Conservation (phyloP, 2,888 invertebrate species). For the Malacosoma neustria region DNA sequence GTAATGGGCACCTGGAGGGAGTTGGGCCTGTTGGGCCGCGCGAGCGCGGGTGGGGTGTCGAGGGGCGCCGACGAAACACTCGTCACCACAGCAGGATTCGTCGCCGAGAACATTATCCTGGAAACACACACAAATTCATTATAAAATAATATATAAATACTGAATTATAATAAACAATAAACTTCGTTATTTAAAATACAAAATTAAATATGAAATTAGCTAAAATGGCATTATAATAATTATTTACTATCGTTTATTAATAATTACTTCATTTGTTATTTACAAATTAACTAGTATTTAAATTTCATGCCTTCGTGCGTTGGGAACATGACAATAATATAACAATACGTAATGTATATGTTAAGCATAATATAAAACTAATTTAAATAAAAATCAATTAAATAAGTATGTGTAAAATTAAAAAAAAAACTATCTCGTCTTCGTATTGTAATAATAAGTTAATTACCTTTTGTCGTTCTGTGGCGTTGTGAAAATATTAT, state of each 20-base stretch:
- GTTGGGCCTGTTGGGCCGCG: constrained; percentile 80
- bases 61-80: constrained; percentile 26
- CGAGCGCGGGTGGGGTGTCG: constrained; percentile 52
- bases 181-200: too few relatives aligned
- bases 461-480: constrained; percentile 60
- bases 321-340: too few relatives aligned
- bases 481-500: constrained; percentile 64
- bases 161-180: not conserved
- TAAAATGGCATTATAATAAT: too few relatives aligned
- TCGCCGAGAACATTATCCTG: constrained; percentile 71
- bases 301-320: too few relatives aligned
- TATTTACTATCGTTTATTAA: too few relatives aligned
- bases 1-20: constrained; percentile 80
- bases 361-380: too few relatives aligned
- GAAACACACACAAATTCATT: constrained; percentile 11
- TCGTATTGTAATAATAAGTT: not conserved
- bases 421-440: not conserved
- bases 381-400: too few relatives aligned
- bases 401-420: too few relatives aligned
- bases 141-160: not conserved
- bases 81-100: constrained; percentile 57
- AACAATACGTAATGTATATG: too few relatives aligned
- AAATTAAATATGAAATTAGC: too few relatives aligned
- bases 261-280: too few relatives aligned
- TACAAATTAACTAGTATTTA: too few relatives aligned